Percentiles rank a stretch among this genome's conserved stretches.
phyloP scores from a whole-genome alignment of 2,888 invertebrate species.

The Acleris cristana region DNA sequence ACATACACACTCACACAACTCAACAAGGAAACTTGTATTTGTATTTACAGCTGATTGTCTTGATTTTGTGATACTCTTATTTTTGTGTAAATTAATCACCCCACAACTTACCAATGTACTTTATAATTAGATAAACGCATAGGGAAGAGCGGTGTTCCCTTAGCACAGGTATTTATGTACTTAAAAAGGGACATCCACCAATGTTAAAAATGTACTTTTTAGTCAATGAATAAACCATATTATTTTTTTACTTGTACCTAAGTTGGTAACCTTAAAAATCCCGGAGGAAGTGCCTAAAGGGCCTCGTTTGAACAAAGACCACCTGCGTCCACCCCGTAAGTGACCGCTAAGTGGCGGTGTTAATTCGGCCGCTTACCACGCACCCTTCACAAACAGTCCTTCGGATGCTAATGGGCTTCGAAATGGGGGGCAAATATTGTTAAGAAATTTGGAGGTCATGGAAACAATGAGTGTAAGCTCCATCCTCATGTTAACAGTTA shows the following conservation, averaged over 20 bases:
- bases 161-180: no score
- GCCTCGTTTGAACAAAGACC: conserved; percentile 72
- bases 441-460: conserved; percentile 25
- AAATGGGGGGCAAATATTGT: conserved; percentile 38
- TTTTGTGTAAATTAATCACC: no score
- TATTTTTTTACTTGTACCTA: neutral
- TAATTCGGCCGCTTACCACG: conserved; percentile 60
- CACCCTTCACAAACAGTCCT: conserved; percentile 39
- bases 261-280: conserved; percentile 12
- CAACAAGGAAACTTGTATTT: no score
- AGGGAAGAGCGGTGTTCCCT: no score
- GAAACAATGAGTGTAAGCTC: conserved; percentile 8
- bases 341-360: conserved; percentile 73
- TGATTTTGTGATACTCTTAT: no score
- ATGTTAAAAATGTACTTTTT: no score
- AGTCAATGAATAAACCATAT: no score
- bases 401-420: conserved; percentile 35
- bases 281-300: conserved; percentile 28
- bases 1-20: no score
- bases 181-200: no score
- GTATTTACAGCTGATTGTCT: no score
- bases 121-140: no score
- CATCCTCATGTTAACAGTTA: neutral
- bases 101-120: no score
- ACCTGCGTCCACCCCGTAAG: conserved; percentile 74